Conservation (phyloP, 2,888 invertebrate species). For the Lithosia quadra region DNA sequence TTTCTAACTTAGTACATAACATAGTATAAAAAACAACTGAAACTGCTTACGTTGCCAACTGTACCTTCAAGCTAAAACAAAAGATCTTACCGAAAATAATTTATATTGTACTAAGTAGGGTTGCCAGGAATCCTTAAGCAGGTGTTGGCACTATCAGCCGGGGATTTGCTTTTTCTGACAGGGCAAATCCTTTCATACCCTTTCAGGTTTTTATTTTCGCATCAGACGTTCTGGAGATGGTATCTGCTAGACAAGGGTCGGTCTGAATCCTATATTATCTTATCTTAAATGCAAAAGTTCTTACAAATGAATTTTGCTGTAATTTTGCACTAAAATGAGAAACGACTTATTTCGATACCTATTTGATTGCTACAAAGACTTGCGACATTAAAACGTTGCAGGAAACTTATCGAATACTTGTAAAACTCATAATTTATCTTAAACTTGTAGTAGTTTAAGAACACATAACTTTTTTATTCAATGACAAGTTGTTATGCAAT, state of each 20-base stretch:
- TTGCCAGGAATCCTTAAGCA: not conserved
- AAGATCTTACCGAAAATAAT: not conserved
- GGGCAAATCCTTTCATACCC: slow-evolving; percentile 4
- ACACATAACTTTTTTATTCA: not conserved
- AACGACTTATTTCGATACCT: no score
- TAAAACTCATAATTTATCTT: not conserved
- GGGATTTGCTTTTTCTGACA: not conserved
- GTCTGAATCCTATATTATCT: slow-evolving; percentile 1
- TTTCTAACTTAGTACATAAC: not conserved
- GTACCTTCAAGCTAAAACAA: not conserved
- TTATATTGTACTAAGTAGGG: not conserved
- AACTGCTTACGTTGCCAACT: not conserved
- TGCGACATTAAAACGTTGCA: no score
- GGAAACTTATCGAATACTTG: no score
- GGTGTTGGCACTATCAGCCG: not conserved
- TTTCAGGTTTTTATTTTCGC: slow-evolving; percentile 1
- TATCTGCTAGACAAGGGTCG: not conserved
- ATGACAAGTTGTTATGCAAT: not conserved
- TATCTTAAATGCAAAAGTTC: not conserved
- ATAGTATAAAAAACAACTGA: not conserved
- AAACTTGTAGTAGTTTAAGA: not conserved
- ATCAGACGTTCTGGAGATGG: not conserved
- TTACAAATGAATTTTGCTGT: not conserved
- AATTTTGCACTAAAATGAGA: not conserved
- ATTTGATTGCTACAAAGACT: not conserved